Percentiles rank a stretch among this genome's conserved stretches.
phyloP scores from a whole-genome alignment of 1,140 invertebrate species.

The Holotrichia oblita region DNA sequence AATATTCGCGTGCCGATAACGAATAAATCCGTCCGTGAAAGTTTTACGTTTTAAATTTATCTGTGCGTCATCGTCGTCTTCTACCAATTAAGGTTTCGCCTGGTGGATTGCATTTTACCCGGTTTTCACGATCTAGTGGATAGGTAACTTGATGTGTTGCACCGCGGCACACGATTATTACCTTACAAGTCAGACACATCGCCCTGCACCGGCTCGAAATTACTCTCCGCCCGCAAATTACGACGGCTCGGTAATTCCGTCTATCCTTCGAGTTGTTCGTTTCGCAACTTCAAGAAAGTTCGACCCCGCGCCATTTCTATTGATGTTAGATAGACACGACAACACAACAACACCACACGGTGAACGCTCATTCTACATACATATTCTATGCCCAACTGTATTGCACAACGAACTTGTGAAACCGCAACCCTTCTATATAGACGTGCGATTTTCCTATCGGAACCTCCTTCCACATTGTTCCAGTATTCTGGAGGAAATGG shows the following conservation, averaged over 20 bases:
- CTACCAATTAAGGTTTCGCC: not conserved
- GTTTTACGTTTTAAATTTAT: not conserved
- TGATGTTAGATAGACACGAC: conserved; percentile 20
- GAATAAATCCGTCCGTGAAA: not conserved
- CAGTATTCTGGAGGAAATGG: not conserved
- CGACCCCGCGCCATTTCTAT: not conserved
- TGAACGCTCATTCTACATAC: too few relatives aligned
- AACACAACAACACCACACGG: not conserved
- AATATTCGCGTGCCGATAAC: not conserved
- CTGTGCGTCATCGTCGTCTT: not conserved
- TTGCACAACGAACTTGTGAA: not conserved
- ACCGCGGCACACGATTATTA: conserved; percentile 11
- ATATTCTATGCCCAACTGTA: not conserved
- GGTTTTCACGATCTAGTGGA: not conserved
- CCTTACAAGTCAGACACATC: not conserved
- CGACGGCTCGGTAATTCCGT: conserved; percentile 2
- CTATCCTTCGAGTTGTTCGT: conserved; percentile 10
- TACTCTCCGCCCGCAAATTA: conserved; percentile 2
- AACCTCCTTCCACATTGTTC: not conserved
- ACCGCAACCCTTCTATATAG: not conserved
- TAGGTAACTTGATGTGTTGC: conserved; percentile 12
- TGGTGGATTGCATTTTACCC: not conserved
- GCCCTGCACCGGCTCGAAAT: not conserved
- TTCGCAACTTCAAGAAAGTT: not conserved
- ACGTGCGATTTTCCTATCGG: not conserved